Evolutionary conservation across 2,797 vertebrate genomes (phyloP).

Genomic region (Babyrousa celebensis): DNA sequence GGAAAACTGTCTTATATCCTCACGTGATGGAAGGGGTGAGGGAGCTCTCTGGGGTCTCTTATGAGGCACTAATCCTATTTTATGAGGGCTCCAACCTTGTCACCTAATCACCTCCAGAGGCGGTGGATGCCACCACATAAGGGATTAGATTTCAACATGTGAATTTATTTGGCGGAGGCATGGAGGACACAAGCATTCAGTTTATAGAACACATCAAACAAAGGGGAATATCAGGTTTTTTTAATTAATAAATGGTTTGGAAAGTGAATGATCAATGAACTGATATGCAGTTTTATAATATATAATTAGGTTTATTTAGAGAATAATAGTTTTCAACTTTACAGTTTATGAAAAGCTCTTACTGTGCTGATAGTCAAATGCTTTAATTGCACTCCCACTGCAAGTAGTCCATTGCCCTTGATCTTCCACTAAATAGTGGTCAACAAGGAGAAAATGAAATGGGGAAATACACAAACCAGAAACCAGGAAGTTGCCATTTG

Average conservation of each 20-base stretch:
- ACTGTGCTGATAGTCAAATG: background rate
- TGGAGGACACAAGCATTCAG: background rate
- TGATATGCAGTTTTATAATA: constrained; percentile 31
- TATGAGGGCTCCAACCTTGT: background rate
- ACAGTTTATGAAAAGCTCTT: background rate
- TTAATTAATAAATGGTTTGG: background rate
- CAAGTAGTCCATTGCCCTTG: background rate
- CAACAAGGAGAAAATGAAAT: constrained; percentile 11
- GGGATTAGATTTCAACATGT: background rate
- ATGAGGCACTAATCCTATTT: background rate
- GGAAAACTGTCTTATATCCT: background rate
- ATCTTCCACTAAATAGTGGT: background rate
- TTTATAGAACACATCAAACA: background rate
- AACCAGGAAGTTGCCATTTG: background rate
- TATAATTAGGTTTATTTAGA: constrained; percentile 37
- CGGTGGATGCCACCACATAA: background rate
- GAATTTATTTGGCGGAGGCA: background rate
- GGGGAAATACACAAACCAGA: background rate
- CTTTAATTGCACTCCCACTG: constrained; percentile 13
- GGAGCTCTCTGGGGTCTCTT: background rate
- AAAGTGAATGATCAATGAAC: background rate
- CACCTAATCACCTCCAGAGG: background rate
- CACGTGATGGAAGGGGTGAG: no score
- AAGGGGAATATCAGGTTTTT: constrained; percentile 7
- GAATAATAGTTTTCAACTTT: constrained; percentile 42